Percentiles rank a stretch among this genome's conserved stretches.
Evolutionary conservation across 2,113 vertebrate genomes (phyloP).

Genomic region (Promerops cafer): DNA sequence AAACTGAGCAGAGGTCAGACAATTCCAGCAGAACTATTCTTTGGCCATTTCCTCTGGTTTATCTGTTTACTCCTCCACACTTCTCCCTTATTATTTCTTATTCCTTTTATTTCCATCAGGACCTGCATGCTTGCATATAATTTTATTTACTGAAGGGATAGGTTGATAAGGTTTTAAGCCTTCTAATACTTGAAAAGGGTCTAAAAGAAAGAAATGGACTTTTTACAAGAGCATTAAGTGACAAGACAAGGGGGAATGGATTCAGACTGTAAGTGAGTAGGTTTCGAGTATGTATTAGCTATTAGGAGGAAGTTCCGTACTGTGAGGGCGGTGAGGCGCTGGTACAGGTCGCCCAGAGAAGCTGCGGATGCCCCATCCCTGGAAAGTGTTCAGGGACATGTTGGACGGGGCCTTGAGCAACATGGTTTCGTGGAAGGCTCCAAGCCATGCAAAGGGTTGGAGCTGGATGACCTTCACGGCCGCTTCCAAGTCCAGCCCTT

Average conservation of each 20-base stretch:
- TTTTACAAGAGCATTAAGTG: neutral
- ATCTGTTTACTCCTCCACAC: neutral
- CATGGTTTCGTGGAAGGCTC: neutral
- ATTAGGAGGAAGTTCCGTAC: too few relatives aligned
- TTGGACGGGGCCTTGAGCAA: neutral
- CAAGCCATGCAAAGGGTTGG: rapidly evolving
- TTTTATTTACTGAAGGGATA: neutral
- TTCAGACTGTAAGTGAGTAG: neutral
- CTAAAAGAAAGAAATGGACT: neutral
- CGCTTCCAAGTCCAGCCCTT: rapidly evolving
- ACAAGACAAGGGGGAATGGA: neutral
- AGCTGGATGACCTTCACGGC: rapidly evolving
- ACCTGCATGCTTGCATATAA: rapidly evolving
- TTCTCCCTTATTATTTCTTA: neutral
- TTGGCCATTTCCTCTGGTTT: neutral
- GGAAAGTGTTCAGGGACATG: neutral
- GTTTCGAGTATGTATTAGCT: neutral
- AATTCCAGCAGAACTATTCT: neutral
- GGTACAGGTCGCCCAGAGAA: neutral
- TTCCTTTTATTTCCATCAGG: neutral
- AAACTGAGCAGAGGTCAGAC: neutral
- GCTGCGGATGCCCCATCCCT: too few relatives aligned
- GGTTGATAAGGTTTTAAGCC: rapidly evolving
- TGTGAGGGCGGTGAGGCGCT: neutral
- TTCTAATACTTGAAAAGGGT: neutral